Evolutionary conservation across 2,888 invertebrate genomes (phyloP), one percentile per base, ranked within the genome.

Genomic region (Pollenia griseotomentosa): DNA sequence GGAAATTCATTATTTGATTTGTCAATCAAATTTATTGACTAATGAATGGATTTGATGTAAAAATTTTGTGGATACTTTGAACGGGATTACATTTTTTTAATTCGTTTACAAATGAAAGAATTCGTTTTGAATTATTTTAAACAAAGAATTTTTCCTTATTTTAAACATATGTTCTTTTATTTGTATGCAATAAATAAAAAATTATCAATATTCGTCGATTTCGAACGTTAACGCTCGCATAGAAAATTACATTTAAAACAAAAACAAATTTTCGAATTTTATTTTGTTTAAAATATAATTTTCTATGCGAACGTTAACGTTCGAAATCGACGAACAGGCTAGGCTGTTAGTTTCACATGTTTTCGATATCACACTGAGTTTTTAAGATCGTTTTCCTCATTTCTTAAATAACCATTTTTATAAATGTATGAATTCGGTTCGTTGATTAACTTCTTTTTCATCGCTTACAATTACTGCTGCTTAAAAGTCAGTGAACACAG

Each of bases 1-100:
- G 57, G 19, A 57, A 59, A 33, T 33, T 33, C 5, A 33, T 33
- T 33, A 6, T 40, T 40, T 59, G 11, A 40, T 14, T 59, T 59
- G 40, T 59, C 59, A 59, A 33, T 59, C 40, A 33, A 59, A 59
- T 59, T 40, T 8, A 6, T 7, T 59, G 59, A 12, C n/a, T 63
- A 44, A 44, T 65, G 65, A 65, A 65, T 63, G 44, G 11, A 46
- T 16, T 65, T 65, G 65, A 46, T 65, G 46, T 16, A 65, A 19
- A 19, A 44, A 2, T 65, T 65, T 65, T 65, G 16, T 63, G 16
- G 42, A 10, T 16, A 33, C 33, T 44, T 16, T 11, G 16, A 63
- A 61, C 11, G 16, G 63, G 63, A 11, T 42, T 63, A 16, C 44
- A 3, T 44, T 63, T 16, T 44, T 16, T 10, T 44, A 11, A 44